phyloP scores from a whole-genome alignment of 2,888 invertebrate species.

The Willowsia nigromaculata region DNA sequence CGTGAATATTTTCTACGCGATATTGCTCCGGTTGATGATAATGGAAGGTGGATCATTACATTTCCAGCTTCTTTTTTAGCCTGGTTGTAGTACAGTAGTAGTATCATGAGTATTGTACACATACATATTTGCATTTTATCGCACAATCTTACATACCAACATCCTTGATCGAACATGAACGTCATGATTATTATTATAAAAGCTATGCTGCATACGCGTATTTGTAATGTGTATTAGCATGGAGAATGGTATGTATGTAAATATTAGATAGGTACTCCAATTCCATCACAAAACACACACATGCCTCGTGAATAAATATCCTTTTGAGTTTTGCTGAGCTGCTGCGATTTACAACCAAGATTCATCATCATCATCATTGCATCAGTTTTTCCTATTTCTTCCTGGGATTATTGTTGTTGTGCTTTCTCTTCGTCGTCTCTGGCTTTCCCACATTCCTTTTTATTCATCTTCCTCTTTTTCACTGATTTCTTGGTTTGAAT shows the following conservation, averaged over 20 bases:
- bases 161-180: conserved; percentile 36
- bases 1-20: conserved; percentile 23
- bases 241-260: neutral
- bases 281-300: neutral
- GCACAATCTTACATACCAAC: conserved; percentile 36
- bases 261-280: neutral
- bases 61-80: conserved; percentile 1
- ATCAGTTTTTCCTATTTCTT: conserved; percentile 53
- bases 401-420: conserved; percentile 47
- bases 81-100: neutral
- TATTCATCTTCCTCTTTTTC: conserved; percentile 42
- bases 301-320: conserved; percentile 25
- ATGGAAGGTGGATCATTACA: conserved; percentile 37
- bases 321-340: conserved; percentile 28
- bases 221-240: neutral
- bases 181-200: conserved; percentile 32
- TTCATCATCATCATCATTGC: conserved; percentile 52
- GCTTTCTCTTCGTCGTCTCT: conserved; percentile 12
- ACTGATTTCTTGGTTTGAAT: conserved; percentile 57
- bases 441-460: conserved; percentile 37
- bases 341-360: conserved; percentile 61
- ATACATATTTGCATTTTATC: conserved; percentile 44
- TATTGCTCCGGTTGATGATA: neutral
- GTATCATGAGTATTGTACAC: neutral
- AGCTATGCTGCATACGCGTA: neutral